Evolutionary conservation across 2,113 vertebrate genomes (phyloP).

Genomic region (Tamias sibiricus): DNA sequence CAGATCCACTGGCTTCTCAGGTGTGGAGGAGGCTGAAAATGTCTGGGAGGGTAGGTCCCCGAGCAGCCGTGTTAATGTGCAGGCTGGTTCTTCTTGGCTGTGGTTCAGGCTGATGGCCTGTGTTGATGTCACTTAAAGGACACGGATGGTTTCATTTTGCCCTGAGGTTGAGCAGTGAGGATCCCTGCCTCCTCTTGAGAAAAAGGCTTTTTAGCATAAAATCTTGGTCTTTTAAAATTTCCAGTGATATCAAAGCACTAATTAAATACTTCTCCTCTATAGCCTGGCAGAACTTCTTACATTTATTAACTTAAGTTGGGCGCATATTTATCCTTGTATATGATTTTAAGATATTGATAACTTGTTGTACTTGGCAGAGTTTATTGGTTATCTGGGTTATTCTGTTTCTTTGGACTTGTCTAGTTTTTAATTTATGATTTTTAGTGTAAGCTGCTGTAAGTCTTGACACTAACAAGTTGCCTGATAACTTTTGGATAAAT

Average conservation of each 20-base stretch:
- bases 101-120: neutral
- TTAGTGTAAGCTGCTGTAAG: neutral
- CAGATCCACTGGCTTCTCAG: neutral
- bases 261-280: neutral
- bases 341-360: neutral
- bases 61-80: neutral
- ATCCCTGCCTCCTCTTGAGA: neutral
- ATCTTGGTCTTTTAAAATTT: neutral
- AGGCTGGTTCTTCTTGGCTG: neutral
- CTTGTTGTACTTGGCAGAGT: neutral
- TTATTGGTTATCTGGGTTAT: constrained; percentile 5
- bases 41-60: neutral
- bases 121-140: neutral
- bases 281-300: neutral
- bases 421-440: neutral
- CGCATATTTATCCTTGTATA: neutral
- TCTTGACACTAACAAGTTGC: constrained; percentile 4
- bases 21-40: neutral
- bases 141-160: neutral
- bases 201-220: neutral
- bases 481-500: neutral
- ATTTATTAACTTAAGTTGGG: neutral
- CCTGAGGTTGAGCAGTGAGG: neutral
- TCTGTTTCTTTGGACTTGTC: neutral
- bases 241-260: constrained; percentile 8